phyloP scores from a whole-genome alignment of 2,888 invertebrate genomes.

The Drosophila algonquin region DNA sequence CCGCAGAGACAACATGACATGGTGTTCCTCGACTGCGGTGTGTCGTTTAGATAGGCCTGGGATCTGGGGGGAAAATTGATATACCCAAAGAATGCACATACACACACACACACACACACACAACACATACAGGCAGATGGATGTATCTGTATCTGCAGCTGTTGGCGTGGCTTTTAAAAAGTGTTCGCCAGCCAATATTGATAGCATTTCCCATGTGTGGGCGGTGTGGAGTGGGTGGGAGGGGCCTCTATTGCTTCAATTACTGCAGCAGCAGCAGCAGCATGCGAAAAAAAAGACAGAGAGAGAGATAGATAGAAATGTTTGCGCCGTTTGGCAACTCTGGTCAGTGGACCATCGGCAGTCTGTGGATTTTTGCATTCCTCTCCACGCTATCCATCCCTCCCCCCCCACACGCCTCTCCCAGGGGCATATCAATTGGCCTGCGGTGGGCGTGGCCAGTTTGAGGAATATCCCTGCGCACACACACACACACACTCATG shows the following conservation, averaged over 20 bases:
- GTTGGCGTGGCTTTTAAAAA: slow-evolving; percentile 60
- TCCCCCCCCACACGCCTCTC: slow-evolving; percentile 18
- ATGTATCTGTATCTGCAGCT: slow-evolving; percentile 39
- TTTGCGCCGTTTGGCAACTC: slow-evolving; percentile 46
- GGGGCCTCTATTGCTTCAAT: slow-evolving; percentile 66
- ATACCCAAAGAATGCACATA: slow-evolving; percentile 55
- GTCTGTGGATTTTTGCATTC: slow-evolving; percentile 32
- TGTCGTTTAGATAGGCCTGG: slow-evolving; percentile 35
- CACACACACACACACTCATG: background rate
- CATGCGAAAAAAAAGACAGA: background rate
- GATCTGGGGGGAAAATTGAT: slow-evolving; percentile 58
- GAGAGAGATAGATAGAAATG: slow-evolving; percentile 13
- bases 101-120: background rate
- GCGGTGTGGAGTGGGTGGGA: slow-evolving; percentile 13
- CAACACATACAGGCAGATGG: background rate
- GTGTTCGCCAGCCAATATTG: slow-evolving; percentile 70
- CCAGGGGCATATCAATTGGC: slow-evolving; percentile 50
- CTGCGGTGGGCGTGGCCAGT: slow-evolving; percentile 39
- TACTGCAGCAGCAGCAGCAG: slow-evolving; percentile 31
- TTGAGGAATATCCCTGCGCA: slow-evolving; percentile 4
- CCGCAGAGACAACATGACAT: slow-evolving; percentile 38
- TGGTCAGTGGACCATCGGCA: slow-evolving; percentile 28
- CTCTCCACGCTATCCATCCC: background rate
- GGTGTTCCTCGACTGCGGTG: slow-evolving; percentile 31
- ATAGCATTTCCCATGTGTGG: slow-evolving; percentile 61